Evolutionary conservation across 2,113 vertebrate genomes (phyloP), one percentile per base, ranked within the genome.

Genomic region (Limnothrissa miodon): DNA sequence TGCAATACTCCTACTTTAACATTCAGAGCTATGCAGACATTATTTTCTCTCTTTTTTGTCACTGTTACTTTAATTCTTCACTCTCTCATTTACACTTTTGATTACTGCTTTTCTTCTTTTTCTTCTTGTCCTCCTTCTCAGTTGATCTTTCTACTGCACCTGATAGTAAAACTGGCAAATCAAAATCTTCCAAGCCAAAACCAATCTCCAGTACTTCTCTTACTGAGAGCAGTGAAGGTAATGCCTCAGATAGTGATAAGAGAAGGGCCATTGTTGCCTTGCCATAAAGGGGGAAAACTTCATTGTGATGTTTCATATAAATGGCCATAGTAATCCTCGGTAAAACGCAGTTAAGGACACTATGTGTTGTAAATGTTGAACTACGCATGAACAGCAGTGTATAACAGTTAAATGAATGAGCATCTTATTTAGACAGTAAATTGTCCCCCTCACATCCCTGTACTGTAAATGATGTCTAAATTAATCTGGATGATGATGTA

Each of bases 121-220:
- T 90, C 44, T 85, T 92, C 78, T 53, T 89, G 91, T 87, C 87
- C 90, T 85, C 89, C 70, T 88, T 92, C 90, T 89, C 88, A 91
- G 92, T 92, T 85, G 90, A 85, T 89, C 88, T 93, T 86, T 93
- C 92, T 84, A 88, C 90, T 88, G 91, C 88, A 87, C 88, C 89
- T 92, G 93, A 95, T 90, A 93, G 91, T 89, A 95, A 93, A 93
- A 96, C 94, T 93, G 91, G 90, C 84, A 92, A 94, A 91, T 23
- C 81, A 87, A 95, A 94, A 88, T 59, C 88, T 85, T 70, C 89
- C 87, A 95, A 94, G 88, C 85, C 90, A 92, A 94, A 93, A 84
- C 87, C 91, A 78, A 82, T 87, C 79, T 88, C 89, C 87, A 90
- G 87, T 88, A 92, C 91, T 74, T 90, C 92, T 90, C 80, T 92